Percentiles rank a stretch among this genome's conserved stretches.
phyloP scores from a whole-genome alignment of 2,113 vertebrate genomes.

The Paramormyrops kingsleyae region DNA sequence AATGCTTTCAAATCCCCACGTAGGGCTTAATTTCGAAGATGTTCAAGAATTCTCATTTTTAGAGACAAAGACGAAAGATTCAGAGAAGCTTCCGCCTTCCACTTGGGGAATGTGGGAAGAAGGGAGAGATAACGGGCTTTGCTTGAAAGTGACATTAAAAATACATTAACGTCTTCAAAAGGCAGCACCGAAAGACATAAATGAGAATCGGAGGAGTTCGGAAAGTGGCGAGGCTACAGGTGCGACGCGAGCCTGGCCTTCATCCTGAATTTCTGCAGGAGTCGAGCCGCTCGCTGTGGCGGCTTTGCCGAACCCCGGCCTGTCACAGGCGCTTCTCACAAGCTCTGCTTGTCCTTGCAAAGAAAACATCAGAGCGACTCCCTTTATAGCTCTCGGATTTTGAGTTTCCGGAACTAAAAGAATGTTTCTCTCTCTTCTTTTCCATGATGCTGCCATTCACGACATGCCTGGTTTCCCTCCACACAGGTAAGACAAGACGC shows the following conservation, averaged over 20 bases:
- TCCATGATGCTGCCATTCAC: conserved; percentile 13
- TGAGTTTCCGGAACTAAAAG: conserved; percentile 14
- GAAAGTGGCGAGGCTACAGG: not conserved
- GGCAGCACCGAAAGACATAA: not conserved
- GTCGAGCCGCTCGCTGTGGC: not conserved
- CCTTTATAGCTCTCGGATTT: not conserved
- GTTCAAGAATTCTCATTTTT: not conserved
- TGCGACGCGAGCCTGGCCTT: not conserved
- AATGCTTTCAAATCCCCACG: not conserved
- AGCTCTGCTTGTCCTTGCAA: not conserved
- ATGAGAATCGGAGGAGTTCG: not conserved
- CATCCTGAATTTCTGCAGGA: no score
- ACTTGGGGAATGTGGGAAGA: not conserved
- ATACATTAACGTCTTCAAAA: conserved; percentile 7
- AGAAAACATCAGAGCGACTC: not conserved
- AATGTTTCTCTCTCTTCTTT: conserved; percentile 20
- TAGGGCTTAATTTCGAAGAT: not conserved
- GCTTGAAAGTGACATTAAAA: conserved; percentile 16
- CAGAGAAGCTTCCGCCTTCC: not conserved
- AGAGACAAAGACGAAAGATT: not conserved
- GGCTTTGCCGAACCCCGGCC: not conserved
- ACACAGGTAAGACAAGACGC: conserved; percentile 29
- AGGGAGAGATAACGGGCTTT: not conserved
- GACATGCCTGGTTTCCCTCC: not conserved
- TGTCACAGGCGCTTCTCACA: not conserved